Base-by-base conservation (phyloP, 1,140 invertebrate species). In the Eriosoma lanigerum region DNA sequence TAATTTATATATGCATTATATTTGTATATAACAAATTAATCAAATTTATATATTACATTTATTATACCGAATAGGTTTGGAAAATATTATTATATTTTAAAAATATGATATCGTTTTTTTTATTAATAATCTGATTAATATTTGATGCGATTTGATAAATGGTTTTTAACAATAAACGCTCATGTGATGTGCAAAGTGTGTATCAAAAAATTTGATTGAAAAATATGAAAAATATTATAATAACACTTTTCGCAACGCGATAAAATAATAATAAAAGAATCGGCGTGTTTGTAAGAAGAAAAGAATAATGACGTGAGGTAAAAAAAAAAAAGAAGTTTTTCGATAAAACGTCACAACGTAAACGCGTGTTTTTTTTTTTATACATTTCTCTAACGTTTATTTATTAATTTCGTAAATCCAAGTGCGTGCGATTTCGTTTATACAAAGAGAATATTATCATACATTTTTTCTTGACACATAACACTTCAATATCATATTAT, bases 141-240 rank as follows among this genome's bases (percentile, higher is more conserved):
- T 60, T 24, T 26, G 58, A 60, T 60, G 58, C 13, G 26, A 15
- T 4, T 60, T 60, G 58, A 60, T 60, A 60, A 29, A 60, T 62
- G 60, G 29, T 62, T 62, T 62, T 62, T 38, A 19, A n/a, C 17
- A 62, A 29, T 32, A 32, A 26, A 60, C 26, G 58, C 19, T 17
- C 9, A 38, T 62, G 32, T 29, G 3, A 26, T 38, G 60, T 32
- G n/a, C 29, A 32, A 3, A 38, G 32, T 62, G 32, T 62, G 19
- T 32, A 32, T 62, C 29, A 62, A 62, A 32, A 62, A 62, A 19
- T 62, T 32, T 62, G 60, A 60, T 60, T 26, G 32, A 9, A 62
- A 62, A 62, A 29, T 32, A 12, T 62, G 46, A n/a, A 62, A 62
- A 60, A 60, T 60, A 60, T 38, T 38, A 38, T 60, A 60, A 26